Percentiles rank a stretch among this genome's conserved stretches.
Conservation (phyloP, 2,113 vertebrate genomes). For the Boleophthalmus pectinirostris region DNA sequence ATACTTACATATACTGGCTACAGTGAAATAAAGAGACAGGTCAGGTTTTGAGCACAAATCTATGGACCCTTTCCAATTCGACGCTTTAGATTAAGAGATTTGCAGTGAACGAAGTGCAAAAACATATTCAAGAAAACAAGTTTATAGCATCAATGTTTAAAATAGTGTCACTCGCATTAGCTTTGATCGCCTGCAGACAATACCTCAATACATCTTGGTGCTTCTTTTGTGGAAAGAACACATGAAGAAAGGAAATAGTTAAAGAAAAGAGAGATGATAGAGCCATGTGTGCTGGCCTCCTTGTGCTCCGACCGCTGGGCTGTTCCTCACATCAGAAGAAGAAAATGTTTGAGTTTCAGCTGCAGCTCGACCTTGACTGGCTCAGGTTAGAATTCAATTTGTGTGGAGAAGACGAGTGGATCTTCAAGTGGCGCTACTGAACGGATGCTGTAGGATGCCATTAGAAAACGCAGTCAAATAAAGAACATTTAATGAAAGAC, state of each 20-base stretch:
- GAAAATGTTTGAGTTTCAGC: conserved; percentile 64
- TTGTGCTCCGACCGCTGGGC: conserved; percentile 23
- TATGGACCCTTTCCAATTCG: too few relatives aligned
- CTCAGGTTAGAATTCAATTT: conserved; percentile 58
- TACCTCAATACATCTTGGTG: not conserved
- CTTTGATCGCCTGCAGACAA: not conserved
- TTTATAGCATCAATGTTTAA: too few relatives aligned
- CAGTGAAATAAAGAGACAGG: too few relatives aligned
- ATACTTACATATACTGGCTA: too few relatives aligned
- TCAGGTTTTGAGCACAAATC: too few relatives aligned
- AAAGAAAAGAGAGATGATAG: conserved; percentile 15
- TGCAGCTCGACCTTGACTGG: conserved; percentile 56
- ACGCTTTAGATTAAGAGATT: too few relatives aligned
- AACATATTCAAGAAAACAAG: too few relatives aligned
- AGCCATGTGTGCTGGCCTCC: conserved; percentile 10
- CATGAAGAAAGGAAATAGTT: not conserved
- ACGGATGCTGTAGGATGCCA: conserved; percentile 50
- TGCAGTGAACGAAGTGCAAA: too few relatives aligned
- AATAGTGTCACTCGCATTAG: too few relatives aligned
- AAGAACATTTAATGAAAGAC: conserved; percentile 41
- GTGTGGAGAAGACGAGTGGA: conserved; percentile 44
- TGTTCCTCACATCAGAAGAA: conserved; percentile 39
- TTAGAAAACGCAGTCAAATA: conserved; percentile 49
- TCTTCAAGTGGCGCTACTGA: conserved; percentile 45
- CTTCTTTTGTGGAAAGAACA: conserved; percentile 2